These are phyloP conservation scores for Epinotia ramella DNA, from an alignment of 2,888 invertebrate genomes.

Conservation along the genomic window DNA sequence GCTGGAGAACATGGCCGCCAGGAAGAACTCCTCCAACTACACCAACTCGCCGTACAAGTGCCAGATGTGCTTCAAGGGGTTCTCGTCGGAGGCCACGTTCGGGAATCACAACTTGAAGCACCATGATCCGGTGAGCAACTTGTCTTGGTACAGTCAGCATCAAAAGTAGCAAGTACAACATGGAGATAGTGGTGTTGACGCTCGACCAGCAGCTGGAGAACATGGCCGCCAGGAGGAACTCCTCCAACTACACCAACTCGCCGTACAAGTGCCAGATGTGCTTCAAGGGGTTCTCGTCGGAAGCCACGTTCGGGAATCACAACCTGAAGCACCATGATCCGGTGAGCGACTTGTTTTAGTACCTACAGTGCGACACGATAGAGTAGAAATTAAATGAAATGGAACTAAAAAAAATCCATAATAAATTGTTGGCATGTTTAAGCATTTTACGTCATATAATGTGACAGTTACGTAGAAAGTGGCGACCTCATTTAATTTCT, in stretches of 20 bases:
- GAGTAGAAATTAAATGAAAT: too few species aligned
- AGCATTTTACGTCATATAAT: too few species aligned
- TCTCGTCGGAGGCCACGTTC: constrained; percentile 45
- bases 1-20: constrained; percentile 44
- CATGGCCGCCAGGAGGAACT: constrained; percentile 44
- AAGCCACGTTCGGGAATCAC: constrained; percentile 46
- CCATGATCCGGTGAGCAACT: constrained; percentile 46
- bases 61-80: constrained; percentile 47
- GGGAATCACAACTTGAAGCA: constrained; percentile 44
- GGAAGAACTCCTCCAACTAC: constrained; percentile 46
- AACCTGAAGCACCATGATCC: constrained; percentile 46
- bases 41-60: constrained; percentile 46
- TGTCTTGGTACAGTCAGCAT: too few species aligned
- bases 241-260: constrained; percentile 45
- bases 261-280: constrained; percentile 46
- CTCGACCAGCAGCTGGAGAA: constrained; percentile 46
- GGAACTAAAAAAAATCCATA: too few species aligned
- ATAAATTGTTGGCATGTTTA: too few species aligned
- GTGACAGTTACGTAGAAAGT: too few species aligned
- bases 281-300: constrained; percentile 47
- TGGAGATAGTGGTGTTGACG: constrained; percentile 45
- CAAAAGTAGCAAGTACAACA: constrained; percentile 45
- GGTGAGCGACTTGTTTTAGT: constrained; percentile 28
- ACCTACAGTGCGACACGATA: too few species aligned
- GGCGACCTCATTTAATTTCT: too few species aligned